Conservation (phyloP, 2,113 vertebrate species). For the Coptodon rendalli region DNA sequence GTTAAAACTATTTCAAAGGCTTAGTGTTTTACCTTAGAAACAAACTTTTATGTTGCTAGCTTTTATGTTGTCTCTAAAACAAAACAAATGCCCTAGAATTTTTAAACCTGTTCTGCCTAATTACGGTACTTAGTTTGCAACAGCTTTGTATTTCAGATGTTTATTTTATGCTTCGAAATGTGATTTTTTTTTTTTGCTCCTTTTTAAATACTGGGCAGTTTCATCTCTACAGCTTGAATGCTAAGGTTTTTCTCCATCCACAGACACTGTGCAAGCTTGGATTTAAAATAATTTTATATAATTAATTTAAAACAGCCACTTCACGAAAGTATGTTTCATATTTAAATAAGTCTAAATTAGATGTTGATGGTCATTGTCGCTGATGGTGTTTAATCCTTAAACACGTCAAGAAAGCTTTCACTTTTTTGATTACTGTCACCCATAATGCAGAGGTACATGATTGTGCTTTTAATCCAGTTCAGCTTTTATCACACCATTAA, state of each 20-base stretch:
- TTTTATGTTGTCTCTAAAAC: background rate
- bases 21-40: background rate
- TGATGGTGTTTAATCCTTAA: conserved; percentile 7
- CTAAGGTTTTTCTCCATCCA: background rate
- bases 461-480: background rate
- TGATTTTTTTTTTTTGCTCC: background rate
- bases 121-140: background rate
- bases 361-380: background rate
- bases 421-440: background rate
- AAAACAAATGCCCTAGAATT: background rate
- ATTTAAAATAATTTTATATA: background rate
- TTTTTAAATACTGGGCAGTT: background rate
- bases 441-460: background rate
- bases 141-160: conserved; percentile 1
- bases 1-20: background rate
- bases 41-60: background rate
- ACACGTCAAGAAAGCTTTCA: background rate
- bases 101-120: background rate
- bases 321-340: background rate
- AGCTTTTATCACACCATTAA: background rate
- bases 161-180: background rate
- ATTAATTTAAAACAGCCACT: conserved; percentile 31
- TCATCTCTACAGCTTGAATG: background rate
- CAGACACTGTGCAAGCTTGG: background rate
- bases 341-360: conserved; percentile 23